Evolutionary conservation across 2,888 invertebrate species (phyloP).

Genomic region (Chironomus tentans): DNA sequence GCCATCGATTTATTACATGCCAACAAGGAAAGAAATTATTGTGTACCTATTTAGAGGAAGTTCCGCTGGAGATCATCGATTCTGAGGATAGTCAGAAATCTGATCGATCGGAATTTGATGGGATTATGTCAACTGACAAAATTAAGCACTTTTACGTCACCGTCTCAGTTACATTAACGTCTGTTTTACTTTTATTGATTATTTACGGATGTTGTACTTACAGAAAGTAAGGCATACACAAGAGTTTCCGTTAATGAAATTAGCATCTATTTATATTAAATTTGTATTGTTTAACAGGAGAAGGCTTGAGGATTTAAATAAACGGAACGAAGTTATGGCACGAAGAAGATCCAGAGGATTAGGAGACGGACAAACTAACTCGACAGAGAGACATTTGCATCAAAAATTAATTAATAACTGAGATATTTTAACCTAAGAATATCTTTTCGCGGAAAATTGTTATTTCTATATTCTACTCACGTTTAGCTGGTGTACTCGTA

Average conservation of each 20-base stretch:
- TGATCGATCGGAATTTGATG: background rate
- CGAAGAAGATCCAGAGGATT: background rate
- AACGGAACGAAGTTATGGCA: background rate
- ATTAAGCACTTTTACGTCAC: constrained; percentile 20
- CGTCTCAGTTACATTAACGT: background rate
- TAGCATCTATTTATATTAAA: no score
- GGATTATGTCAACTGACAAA: constrained; percentile 18
- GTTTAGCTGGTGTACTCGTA: constrained; percentile 47
- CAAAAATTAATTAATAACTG: constrained; percentile 9
- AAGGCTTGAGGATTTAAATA: background rate
- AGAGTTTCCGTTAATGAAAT: background rate
- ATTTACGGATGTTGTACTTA: constrained; percentile 16
- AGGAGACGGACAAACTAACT: background rate
- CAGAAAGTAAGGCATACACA: background rate
- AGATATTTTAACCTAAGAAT: background rate
- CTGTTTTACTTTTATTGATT: background rate
- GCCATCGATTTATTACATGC: no score
- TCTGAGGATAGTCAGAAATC: background rate
- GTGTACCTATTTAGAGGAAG: no score
- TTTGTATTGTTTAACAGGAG: background rate
- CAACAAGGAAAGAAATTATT: no score
- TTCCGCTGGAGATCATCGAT: background rate
- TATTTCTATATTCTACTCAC: constrained; percentile 39
- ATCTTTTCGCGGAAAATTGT: background rate
- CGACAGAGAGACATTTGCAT: background rate